Conservation (phyloP, 2,113 vertebrate genomes). For the Notarius lentiginosus region DNA sequence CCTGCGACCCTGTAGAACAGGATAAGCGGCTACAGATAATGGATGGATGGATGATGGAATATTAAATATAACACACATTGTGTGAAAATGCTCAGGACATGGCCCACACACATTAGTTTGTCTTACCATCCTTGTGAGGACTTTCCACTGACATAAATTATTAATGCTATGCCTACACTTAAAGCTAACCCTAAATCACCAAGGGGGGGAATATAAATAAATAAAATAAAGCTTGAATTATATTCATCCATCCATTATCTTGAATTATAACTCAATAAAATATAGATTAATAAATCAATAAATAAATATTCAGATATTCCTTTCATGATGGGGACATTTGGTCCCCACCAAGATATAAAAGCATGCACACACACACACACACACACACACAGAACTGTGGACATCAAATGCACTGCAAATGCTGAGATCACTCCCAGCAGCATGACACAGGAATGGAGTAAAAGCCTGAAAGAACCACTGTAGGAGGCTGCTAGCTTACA, state of each 20-base stretch:
- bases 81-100: not conserved
- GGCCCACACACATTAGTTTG: not conserved
- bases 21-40: too few species aligned
- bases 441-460: not conserved
- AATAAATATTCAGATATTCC: not conserved
- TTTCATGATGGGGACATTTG: not conserved
- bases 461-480: not conserved
- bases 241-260: too few species aligned
- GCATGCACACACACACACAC: not conserved
- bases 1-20: too few species aligned
- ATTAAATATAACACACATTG: not conserved
- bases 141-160: not conserved
- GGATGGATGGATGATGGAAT: not conserved
- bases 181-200: not conserved
- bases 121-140: not conserved
- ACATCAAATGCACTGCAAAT: conserved; percentile 7
- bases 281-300: too few species aligned
- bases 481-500: not conserved
- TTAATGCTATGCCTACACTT: not conserved
- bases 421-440: not conserved
- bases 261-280: too few species aligned
- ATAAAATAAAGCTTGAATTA: too few species aligned
- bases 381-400: not conserved
- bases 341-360: not conserved
- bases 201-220: not conserved